Evolutionary conservation across 1,140 invertebrate species (phyloP), one percentile per base, ranked within the genome.

Genomic region (Centruroides vittatus): DNA sequence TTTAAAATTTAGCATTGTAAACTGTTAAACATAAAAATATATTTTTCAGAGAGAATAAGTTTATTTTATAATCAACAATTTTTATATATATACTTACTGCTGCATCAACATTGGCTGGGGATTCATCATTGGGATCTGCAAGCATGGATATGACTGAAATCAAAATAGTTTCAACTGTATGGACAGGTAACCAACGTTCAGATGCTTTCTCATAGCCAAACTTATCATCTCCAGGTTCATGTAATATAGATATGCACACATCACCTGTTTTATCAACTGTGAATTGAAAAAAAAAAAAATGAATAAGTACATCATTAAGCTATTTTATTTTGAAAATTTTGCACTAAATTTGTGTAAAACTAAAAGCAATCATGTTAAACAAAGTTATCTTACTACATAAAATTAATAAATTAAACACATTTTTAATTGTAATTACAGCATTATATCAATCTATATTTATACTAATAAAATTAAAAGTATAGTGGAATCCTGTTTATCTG

Each of bases 81-180:
- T 53, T 6, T 53, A 6, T 6, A 53, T 6, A 53, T 53, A 53
- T 67, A 85, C 86, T 84, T 81, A 95, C 92, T 70, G 96, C 96
- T 72, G 96, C 96, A 85, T 99, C 96, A 67, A 99, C 94, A 83
- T 99, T 99, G 70, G 96, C 96, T 70, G 96, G 96, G 78, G 93
- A 97, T 81, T 99, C 95, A 79, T 97, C 95, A 78, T 99, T 99
- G 59, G 96, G 96, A 81, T 99, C 96, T 69, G 96, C 93, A 71
- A 99, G 79, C 95, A 99, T 98, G 73, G 94, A 98, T 77, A 99
- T 99, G 71, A 99, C 93, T 77, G 89, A 94, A 79, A 96, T 93
- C 71, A 97, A 81, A 75, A 99, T 99, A 66, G 95, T 99, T 80
- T 99, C 96, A 70, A 99, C 96, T 69, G 96, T 98, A 76, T 99